Base-by-base conservation (phyloP, 53 echinoderm and acorn worm genomes). In the Luidia sarsii region DNA sequence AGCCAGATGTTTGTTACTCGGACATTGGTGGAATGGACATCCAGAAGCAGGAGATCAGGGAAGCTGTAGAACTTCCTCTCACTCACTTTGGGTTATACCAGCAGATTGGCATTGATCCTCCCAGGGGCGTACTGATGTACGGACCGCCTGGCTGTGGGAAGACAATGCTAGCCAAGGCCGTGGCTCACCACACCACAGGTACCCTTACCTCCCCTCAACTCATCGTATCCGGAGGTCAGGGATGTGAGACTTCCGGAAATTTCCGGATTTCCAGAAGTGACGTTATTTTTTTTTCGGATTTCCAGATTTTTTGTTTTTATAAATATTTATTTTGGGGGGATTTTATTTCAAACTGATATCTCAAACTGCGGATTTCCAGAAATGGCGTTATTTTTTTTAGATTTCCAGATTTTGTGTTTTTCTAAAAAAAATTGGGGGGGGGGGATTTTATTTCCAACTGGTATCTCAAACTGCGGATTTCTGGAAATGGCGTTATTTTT, bases 1-100 rank as follows among this genome's bases (percentile, higher is more conserved):
- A 96, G 48, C 97, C 97, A 3, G 97, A 96, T 31, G 97, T 96
- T 27, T 79, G 73, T 61, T 93, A 93, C 83, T 86, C 97, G 34
- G 97, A 96, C 84, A 96, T 96, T 43, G 97, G 97, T 10, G 97
- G 97, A n/a, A 96, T 96, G 97, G 97, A 96, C 91, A 91, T 95
- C 86, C 93, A 96, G 86, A 93, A 93, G 45, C 97, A 95, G 38
- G 96, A 96, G 82, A 93, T 96, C 32, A 48, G 93, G 33, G 96
- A 96, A 45, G 96, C 96, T 4, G 93, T 96, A 22, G 93, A 96
- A 64, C 90, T 96, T 14, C 93, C 96, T 19, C 75, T 93, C 39
- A 96, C 91, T 0, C 93, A 96, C 88, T 92, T 90, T 75, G 97
- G 89, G 73, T 80, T 93, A 64, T 96, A 96, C 65, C 90, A 96